Evolutionary conservation across 2,888 invertebrate species (phyloP), one percentile per base, ranked within the genome.

Genomic region (Onthophagus sagittarius): DNA sequence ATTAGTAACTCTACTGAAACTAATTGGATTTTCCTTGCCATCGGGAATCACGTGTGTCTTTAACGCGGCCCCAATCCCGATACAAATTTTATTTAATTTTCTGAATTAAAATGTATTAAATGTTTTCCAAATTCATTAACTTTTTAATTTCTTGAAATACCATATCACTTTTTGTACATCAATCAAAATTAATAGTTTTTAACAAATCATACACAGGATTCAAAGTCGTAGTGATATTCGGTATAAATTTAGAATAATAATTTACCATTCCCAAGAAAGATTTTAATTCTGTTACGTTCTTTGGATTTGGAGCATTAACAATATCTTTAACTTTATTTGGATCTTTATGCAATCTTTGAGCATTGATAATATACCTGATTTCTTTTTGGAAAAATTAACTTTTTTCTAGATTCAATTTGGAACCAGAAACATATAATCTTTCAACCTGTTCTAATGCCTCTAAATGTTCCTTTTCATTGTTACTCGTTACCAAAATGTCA

Each of bases 361-460:
- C 76, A 5, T 62, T 32, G 14, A 80, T 76, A 2, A 33, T 72
- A 77, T 83, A 84, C 9, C 78, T 75, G 14, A 83, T 76, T 73
- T 81, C 75, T 0, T 79, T 70, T 74, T 80, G 73, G 32, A 81
- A 82, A 74, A 85, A 82, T 7, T 75, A 70, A 78, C 83, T 84
- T 74, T 84, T 84, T 13, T 78, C 75, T 32, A 69, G 69, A 14
- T 80, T 79, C 7, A 83, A 75, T 6, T 77, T 81, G 13, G 81
- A 77, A 4, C 80, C 81, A 62, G 79, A 77, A 2, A 80, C 74
- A 13, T 53, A 72, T 13, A 76, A 77, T 33, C 75, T 79, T 2
- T 69, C 63, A 7, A 83, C 80, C 33, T 69, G 53, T 63, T 77
- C 72, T 14, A 82, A 74, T 23, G 77, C 78, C 23, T 78, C 31